Evolutionary conservation across 2,113 vertebrate species (phyloP), one percentile per base, ranked within the genome.

Genomic region (Tichodroma muraria): DNA sequence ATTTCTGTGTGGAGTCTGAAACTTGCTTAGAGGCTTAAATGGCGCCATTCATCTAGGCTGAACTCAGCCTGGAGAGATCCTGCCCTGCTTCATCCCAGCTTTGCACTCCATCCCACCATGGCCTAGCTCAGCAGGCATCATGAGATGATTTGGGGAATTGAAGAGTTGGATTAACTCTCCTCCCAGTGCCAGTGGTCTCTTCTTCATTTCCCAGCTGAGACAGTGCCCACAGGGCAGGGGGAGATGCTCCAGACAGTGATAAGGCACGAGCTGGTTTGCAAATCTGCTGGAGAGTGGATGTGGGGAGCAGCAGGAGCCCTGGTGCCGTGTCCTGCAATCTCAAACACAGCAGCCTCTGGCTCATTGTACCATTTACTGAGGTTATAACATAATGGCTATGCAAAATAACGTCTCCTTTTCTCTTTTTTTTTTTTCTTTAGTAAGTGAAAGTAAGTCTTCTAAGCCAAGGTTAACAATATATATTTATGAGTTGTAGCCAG

Each of bases 401-500:
- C 92, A 95, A 96, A 97, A 90, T 50, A 71, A 66, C 64, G 40
- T 60, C 84, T 77, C 45, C 23, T 81, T 78, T 88, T 80, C 49
- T 65, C 50, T 40, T 24, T 77, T 77, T 92, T 91, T 66, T 82
- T 70, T 42, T 52, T 22, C 88, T 88, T 80, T 57, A 37, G 44
- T 92, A 84, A 95, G 87, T 90, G 93, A 91, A 96, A 95, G 96
- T 95, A 92, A 96, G 96, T 96, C 83, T 61, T 95, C 96, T 95
- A 90, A 95, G 69, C 91, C 64, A 45, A 94, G 97, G 97, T 97
- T 97, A 97, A 97, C 96, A 96, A 96, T 96, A 91, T 97, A 91
- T 96, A 97, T 97, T 97, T 97, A 97, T 97, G 98, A 97, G 97
- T 94, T 84, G 91, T 94, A 68, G 72, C 96, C 95, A 91, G 97